Base-by-base conservation (phyloP, 2,888 invertebrate genomes). In the Adelphocoris suturalis region DNA sequence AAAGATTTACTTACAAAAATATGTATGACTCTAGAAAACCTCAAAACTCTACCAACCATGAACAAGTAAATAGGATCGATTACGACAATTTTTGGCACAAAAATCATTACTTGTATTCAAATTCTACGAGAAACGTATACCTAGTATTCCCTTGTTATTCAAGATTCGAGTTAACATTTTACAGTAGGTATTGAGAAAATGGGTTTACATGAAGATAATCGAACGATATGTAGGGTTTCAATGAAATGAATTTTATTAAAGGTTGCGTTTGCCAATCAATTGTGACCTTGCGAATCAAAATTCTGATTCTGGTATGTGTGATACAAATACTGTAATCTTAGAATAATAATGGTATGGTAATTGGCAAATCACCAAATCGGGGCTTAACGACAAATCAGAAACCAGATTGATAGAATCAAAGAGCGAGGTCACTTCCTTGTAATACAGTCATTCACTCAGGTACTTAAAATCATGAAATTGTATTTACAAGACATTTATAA, bases 1-100 rank as follows among this genome's bases (percentile, higher is more conserved):
- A 88, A 90, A 84, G 76, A 48, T 90, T 89, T 80, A 55, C 55
- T 89, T 91, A 91, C 85, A 91, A 91, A 91, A 91, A 91, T 91
- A 90, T 91, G 78, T 88, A 88, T 87, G 76, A 78, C 52, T 89
- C 89, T 89, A 89, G 61, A 81, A 89, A 89, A 89, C 61, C 88
- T n/a, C 80, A 78, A 61, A 85, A 88, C 52, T 48, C 47, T 48
- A 75, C 61, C 61, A 85, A 75, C 48, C 27, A 52, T 52, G 68
- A 75, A 75, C 75, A 75, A 68, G n/a, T 47, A 85, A 57, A 85
- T 55, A 19, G 82, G 27, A 19, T 52, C 27, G 48, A 47, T 78
- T 78, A 78, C 82, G 52, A 47, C 46, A 37, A n/a, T 37, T n/a
- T 82, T 82, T 82, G 82, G 82, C 82, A 82, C 82, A 52, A 52